Conservation (phyloP, 37 sponge, comb jelly and placozoan species). For the Oopsacas minuta region DNA sequence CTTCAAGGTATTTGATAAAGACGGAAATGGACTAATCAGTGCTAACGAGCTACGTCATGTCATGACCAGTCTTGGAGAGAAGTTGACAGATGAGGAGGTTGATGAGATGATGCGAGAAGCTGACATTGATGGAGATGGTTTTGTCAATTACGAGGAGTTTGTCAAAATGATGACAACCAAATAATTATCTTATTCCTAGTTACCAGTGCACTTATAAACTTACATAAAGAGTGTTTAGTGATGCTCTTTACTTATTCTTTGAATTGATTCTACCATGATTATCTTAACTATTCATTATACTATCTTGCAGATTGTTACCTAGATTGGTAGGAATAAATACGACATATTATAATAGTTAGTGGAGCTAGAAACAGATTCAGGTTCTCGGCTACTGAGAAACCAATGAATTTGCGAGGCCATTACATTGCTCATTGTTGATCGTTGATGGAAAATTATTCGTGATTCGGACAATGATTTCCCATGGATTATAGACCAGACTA, state of each 20-base stretch:
- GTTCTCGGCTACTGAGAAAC: too few relatives aligned
- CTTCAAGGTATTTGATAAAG: conserved; percentile 30
- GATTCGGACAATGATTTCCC: too few relatives aligned
- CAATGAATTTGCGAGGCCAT: too few relatives aligned
- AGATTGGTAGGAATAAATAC: too few relatives aligned
- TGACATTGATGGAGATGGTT: conserved; percentile 38
- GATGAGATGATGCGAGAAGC: conserved; percentile 54
- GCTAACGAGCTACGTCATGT: conserved; percentile 31
- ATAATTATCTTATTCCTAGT: neutral
- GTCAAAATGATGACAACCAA: conserved; percentile 43
- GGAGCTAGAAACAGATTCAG: too few relatives aligned
- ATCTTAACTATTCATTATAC: neutral
- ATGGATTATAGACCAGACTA: too few relatives aligned
- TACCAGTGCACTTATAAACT: neutral
- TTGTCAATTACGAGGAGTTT: conserved; percentile 46
- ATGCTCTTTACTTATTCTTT: neutral
- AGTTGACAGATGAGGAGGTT: conserved; percentile 41
- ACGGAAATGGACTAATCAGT: conserved; percentile 24
- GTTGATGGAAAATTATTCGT: too few relatives aligned
- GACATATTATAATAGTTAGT: too few relatives aligned
- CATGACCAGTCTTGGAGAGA: conserved; percentile 47
- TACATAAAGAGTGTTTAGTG: neutral
- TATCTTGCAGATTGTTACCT: too few relatives aligned
- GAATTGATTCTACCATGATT: neutral
- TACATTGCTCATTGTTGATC: too few relatives aligned